These are phyloP conservation scores for Thaleichthys pacificus DNA, from an alignment of 2,797 vertebrate species.

Conservation along the genomic window DNA sequence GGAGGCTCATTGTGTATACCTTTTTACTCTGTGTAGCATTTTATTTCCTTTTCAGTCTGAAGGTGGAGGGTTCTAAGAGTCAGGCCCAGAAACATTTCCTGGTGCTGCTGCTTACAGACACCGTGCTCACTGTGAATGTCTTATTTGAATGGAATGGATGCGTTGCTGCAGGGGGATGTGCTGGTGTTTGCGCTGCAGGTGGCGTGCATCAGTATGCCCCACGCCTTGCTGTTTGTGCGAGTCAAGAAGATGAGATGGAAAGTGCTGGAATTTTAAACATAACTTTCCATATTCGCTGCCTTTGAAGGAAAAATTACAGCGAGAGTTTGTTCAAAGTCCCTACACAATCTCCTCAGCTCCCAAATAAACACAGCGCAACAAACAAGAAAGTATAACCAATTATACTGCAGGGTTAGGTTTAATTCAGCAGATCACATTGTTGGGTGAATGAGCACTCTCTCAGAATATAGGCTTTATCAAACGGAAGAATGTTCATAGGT, in stretches of 20 bases:
- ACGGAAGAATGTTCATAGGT: not conserved
- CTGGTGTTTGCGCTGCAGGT: not conserved
- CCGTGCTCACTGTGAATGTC: no score
- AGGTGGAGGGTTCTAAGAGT: not conserved
- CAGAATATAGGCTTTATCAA: not conserved
- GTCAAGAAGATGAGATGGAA: constrained; percentile 30
- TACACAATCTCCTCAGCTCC: constrained; percentile 1
- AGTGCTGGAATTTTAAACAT: constrained; percentile 1
- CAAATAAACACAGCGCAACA: not conserved
- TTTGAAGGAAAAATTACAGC: constrained; percentile 11
- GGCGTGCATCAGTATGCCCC: not conserved
- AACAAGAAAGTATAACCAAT: not conserved
- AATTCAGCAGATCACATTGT: not conserved
- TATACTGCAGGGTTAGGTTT: not conserved
- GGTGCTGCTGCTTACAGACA: no score
- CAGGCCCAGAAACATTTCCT: not conserved
- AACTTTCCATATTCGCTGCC: constrained; percentile 11
- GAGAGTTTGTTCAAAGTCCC: not conserved
- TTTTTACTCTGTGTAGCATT: no score
- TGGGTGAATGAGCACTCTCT: not conserved
- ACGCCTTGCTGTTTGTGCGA: not conserved
- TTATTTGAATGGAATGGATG: no score
- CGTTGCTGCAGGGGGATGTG: not conserved
- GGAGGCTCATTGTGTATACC: not conserved
- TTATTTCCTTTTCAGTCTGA: not conserved